A percentile compares a stretch with the other conserved stretches of the same genome.
These are phyloP conservation scores for Amniataba percoides DNA, from an alignment of 2,797 vertebrate genomes.

Conservation along the genomic window DNA sequence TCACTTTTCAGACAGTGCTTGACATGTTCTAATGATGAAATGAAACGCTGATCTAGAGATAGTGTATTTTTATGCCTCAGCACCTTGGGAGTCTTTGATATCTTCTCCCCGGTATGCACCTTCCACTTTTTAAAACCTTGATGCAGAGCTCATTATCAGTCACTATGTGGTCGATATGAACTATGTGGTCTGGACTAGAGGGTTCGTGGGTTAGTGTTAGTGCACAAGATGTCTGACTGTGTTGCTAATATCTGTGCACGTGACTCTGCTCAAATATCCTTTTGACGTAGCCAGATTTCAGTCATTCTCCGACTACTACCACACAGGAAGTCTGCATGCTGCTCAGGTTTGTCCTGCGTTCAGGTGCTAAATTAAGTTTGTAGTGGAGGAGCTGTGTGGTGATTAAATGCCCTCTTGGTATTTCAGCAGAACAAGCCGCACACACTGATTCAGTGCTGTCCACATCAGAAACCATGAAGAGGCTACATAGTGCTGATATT, in stretches of 20 bases:
- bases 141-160: background rate
- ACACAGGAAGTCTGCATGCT: constrained; percentile 11
- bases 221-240: background rate
- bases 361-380: constrained; percentile 36
- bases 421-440: constrained; percentile 25
- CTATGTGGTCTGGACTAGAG: background rate
- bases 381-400: background rate
- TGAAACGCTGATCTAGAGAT: too few relatives aligned
- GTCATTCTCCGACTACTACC: background rate
- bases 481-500: constrained; percentile 15
- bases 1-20: too few relatives aligned
- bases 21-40: too few relatives aligned
- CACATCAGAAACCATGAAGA: constrained; percentile 24
- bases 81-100: too few relatives aligned
- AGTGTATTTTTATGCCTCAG: background rate
- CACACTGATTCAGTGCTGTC: constrained; percentile 23
- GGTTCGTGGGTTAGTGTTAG: too few relatives aligned
- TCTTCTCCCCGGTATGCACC: background rate
- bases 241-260: too few relatives aligned
- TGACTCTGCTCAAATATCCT: background rate
- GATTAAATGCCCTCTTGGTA: constrained; percentile 35
- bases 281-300: background rate
- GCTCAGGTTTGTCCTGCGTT: background rate
- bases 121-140: background rate
- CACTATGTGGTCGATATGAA: too few relatives aligned